Percentiles rank a stretch among this genome's conserved stretches.
These are phyloP conservation scores for Hucho hucho DNA, from an alignment of 2,113 vertebrate genomes.

Conservation along the genomic window DNA sequence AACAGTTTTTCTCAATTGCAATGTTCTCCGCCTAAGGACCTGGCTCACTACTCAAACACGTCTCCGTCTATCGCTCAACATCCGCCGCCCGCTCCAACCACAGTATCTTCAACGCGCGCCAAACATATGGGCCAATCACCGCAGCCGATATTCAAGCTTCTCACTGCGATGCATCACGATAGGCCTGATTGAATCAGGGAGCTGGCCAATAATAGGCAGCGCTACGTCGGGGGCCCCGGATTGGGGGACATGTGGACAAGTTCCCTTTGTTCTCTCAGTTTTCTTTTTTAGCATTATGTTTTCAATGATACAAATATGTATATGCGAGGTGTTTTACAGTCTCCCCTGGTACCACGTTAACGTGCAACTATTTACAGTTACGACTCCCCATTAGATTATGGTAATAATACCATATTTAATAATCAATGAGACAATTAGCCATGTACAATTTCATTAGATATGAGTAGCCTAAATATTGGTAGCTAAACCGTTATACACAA, in stretches of 20 bases:
- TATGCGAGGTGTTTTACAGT: background rate
- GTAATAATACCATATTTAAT: background rate
- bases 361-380: background rate
- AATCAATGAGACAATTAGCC: background rate
- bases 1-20: slow-evolving; percentile 10
- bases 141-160: slow-evolving; percentile 1
- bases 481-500: background rate
- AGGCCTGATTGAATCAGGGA: background rate
- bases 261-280: slow-evolving; percentile 70
- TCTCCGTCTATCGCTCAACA: slow-evolving; percentile 37
- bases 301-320: slow-evolving; percentile 18
- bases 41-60: slow-evolving; percentile 58
- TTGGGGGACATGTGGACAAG: slow-evolving; percentile 64
- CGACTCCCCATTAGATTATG: background rate
- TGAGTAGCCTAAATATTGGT: background rate
- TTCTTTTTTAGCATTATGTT: background rate
- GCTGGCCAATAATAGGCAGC: slow-evolving; percentile 47
- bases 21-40: slow-evolving; percentile 61
- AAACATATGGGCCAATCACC: slow-evolving; percentile 71
- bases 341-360: background rate
- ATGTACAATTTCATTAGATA: background rate
- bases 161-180: slow-evolving; percentile 34
- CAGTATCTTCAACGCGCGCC: slow-evolving; percentile 72
- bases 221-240: slow-evolving; percentile 37
- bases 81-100: slow-evolving; percentile 65